Evolutionary conservation across 2,888 invertebrate species (phyloP).

Genomic region (Luffia ferchaultella): DNA sequence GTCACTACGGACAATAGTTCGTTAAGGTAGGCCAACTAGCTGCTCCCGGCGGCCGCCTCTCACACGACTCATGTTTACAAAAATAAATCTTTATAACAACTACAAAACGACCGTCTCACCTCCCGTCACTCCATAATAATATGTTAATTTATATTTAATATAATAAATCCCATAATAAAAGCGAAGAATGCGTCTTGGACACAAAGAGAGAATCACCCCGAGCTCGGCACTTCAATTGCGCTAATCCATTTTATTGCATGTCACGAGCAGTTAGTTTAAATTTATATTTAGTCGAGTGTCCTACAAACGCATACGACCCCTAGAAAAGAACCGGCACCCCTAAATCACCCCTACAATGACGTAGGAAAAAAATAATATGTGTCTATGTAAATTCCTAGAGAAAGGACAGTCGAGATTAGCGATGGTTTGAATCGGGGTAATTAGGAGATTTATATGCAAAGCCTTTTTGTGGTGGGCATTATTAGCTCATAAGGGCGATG

Average conservation of each 20-base stretch:
- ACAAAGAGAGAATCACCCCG: slow-evolving; percentile 21
- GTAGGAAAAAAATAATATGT: slow-evolving; percentile 29
- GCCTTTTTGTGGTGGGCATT: slow-evolving; percentile 56
- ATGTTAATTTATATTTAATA: slow-evolving; percentile 63
- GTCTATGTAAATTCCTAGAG: slow-evolving; percentile 41
- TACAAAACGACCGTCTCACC: slow-evolving; percentile 39
- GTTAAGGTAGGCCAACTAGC: slow-evolving; percentile 30
- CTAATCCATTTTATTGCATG: slow-evolving; percentile 61
- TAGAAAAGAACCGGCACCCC: slow-evolving; percentile 27
- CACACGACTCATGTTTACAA: slow-evolving; percentile 7
- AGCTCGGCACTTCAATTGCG: slow-evolving; percentile 36
- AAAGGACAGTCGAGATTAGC: slow-evolving; percentile 48
- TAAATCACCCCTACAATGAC: slow-evolving; percentile 41
- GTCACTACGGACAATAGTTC: slow-evolving; percentile 46
- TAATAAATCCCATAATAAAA: slow-evolving; percentile 45
- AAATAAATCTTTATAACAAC: slow-evolving; percentile 17
- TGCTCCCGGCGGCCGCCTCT: not conserved
- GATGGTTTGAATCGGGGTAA: slow-evolving; percentile 47
- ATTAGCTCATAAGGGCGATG: slow-evolving; percentile 48
- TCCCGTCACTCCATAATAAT: slow-evolving; percentile 32
- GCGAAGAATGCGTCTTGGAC: slow-evolving; percentile 27
- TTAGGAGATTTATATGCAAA: slow-evolving; percentile 66
- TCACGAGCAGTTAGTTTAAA: slow-evolving; percentile 32
- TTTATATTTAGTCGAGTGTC: slow-evolving; percentile 9
- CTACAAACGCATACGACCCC: slow-evolving; percentile 8